Evolutionary conservation across 2,113 vertebrate species (phyloP), one percentile per base, ranked within the genome.

Genomic region (Reinhardtius hippoglossoides): DNA sequence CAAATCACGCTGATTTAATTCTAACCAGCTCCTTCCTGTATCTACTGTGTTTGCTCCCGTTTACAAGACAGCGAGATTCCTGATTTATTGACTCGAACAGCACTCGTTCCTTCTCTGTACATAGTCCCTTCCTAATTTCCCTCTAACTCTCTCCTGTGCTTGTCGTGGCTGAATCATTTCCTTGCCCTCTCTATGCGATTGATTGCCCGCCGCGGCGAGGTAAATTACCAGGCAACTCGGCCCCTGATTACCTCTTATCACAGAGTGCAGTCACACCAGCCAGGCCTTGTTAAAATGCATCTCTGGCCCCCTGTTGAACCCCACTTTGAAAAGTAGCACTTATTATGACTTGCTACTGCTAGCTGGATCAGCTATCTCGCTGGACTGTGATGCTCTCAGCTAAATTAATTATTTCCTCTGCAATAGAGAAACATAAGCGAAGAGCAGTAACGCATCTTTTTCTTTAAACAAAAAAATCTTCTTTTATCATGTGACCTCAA

Each of bases 241-340:
- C 87, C 93, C 88, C 91, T 95, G 95, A 95, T 95, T 95, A 94
- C 94, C 92, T 94, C 93, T 94, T 92, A 93, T 92, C 76, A 79
- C 92, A 87, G 90, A 92, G 90, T 86, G 81, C 83, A 90, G 91
- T 88, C 91, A 80, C 88, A 91, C 89, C 91, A 89, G 89, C 82
- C 80, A 80, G 86, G 76, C 87, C 91, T 90, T 81, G 91, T 94
- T 93, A 91, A 93, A 94, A 95, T 92, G 91, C 89, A 92, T 91
- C 87, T 89, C 88, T 84, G 87, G 35, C 87, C 89, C 84, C 84
- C 86, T 74, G 89, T 88, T 87, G 84, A 85, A 90, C 90, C 76
- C 71, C 58, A 54, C 81, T 87, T 85, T 83, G 82, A 93, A 89
- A 90, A 87, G 87, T 80, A 81, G 83, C 65, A 5, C 56, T 89